Base-by-base conservation (phyloP, 2,888 invertebrate genomes). In the Calephelis perditalis region DNA sequence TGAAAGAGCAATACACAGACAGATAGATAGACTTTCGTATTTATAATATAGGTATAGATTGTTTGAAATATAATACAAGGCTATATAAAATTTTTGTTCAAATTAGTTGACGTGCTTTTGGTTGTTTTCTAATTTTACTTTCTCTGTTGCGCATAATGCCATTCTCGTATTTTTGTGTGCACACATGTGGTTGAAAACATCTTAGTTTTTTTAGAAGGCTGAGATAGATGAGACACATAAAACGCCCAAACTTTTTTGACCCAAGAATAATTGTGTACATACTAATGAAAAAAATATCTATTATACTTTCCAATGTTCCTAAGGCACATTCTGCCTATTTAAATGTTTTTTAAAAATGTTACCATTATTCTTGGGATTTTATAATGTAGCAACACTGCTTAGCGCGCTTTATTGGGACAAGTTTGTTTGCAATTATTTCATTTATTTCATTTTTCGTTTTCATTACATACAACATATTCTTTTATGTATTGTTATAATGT, bases 71-170 rank as follows among this genome's bases (percentile, higher is more conserved):
- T 26, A 46, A 46, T 46, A 7, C 8, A n/a, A 46, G 8, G 12
- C 47, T 49, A 15, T 26, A 9, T 49, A 5, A n/a, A n/a, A 11
- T 35, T 52, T 49, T 10, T 35, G 49, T 49, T 35, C 36, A 36
- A 54, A 40, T 36, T 11, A 35, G n/a, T 35, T 35, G 63, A 66
- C 68, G 59, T 63, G 68, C 70, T 67, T 68, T 68, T 64, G 65
- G 36, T 37, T 60, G 10, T 43, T 59, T 59, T 62, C 52, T 12
- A 12, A 62, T 77, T 82, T 82, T 84, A 86, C 86, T 85, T 86
- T 86, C 84, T 86, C 85, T 85, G 83, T 76, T 68, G 65, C 68
- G 68, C 73, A 65, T 69, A 79, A 81, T 79, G 80, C 76, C 79
- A 80, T 79, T 81, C 78, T 77, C 76, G 61, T 61, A 56, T 55